Base-by-base conservation (phyloP, 2,113 vertebrate genomes). In the Hypanus sabinus region DNA sequence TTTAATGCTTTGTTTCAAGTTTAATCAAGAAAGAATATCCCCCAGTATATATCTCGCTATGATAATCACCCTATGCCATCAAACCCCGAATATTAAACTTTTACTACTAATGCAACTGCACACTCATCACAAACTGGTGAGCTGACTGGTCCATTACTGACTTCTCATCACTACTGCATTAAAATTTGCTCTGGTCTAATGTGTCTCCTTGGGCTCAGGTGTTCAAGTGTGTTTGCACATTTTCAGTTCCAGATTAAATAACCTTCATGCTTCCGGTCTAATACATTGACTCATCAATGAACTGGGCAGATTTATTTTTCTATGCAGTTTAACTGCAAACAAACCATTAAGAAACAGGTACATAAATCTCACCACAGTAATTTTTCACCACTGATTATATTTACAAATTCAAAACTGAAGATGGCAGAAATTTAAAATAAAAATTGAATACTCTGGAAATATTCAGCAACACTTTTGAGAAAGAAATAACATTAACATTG, bases 111-210 rank as follows among this genome's bases (percentile, higher is more conserved):
- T 46, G 4, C 36, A 46, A 36, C 18, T 7, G 46, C n/a, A 12
- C 65, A 46, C 16, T n/a, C n/a, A 81, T 20, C 36, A 38, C 46
- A 83, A 20, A 55, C 8, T 24, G 55, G 46, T 7, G 24, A 55
- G 46, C 10, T 83, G 20, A 5, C 80, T 57, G 80, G 46, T 22
- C 7, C 80, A 83, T 2, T 36, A 83, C 10, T 18, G 18, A 71
- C 10, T 77, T n/a, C n/a, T 77, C 4, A n/a, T 33, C 77, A 57
- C 6, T 57, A 85, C 2, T 6, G 18, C 22, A 22, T 57, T 55
- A 85, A 85, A 85, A 85, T 81, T 24, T 81, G 79, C 38, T 85
- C 22, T 85, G 20, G 7, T 85, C 81, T 57, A 80, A 85, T 85
- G 62, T 65, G 46, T 3, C 46, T 46, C 46, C 46, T 46, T 46